Base-by-base conservation (phyloP, 2,888 invertebrate genomes). In the Leucophora obtusa region DNA sequence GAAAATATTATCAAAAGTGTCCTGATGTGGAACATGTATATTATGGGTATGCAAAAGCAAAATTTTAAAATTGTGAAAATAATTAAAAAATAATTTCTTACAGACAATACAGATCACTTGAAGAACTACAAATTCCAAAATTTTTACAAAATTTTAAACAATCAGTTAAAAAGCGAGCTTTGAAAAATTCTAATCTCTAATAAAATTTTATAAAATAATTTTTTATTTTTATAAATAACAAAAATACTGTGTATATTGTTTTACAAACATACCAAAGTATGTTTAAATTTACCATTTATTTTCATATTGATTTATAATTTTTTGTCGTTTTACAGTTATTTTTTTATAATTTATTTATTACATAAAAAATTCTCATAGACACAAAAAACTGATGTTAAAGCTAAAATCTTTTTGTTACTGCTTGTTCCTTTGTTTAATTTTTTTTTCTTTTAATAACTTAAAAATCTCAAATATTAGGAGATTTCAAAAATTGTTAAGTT, bases 1-100 rank as follows among this genome's bases (percentile, higher is more conserved):
- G 83, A 83, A 85, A 87, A 60, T 84, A 35, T 33, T 70, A 47
- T 43, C 65, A 84, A 58, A 74, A 79, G 62, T 87, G 87, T 80
- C 63, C 87, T 73, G 87, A 83, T 68, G 69, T 82, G 7, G 77
- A 83, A 0, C 78, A 79, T 24, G 53, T 71, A 47, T 60, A 77
- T 11, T 88, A 88, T 84, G 89, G 89, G 90, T 90, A 86, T 86
- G 28, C 28, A 28, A 85, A 72, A 9, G 1, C 21, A 6, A 47
- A 10, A 59, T 28, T 7, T 28, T 6, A 28, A 28, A 28, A 28
- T 43, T 0, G 38, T 60, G 43, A 60, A 38, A 43, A 33, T 35
- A 50, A 15, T 35, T n/a, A 11, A 15, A 18, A 15, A 28, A 8
- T 17, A 51, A 50, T 14, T n/a, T 17, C 53, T 66, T 69, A 5